A percentile compares a stretch with the other conserved stretches of the same genome.
These are phyloP conservation scores for Odontamblyopus rebecca DNA, from an alignment of 2,797 vertebrate genomes.

Conservation along the genomic window DNA sequence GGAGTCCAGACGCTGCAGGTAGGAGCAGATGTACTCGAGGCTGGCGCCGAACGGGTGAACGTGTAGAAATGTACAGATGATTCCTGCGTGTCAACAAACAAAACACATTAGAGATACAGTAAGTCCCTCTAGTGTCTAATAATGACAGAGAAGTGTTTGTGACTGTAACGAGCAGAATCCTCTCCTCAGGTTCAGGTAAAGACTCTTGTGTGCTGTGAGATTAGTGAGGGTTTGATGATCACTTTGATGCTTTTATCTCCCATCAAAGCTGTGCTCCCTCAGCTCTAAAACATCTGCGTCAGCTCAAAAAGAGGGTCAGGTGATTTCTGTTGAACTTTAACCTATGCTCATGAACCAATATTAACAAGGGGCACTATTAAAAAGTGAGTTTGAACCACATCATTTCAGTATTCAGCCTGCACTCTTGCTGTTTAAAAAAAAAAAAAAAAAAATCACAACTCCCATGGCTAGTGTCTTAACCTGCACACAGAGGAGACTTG, in stretches of 20 bases:
- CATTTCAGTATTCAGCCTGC: not conserved
- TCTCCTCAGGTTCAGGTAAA: not conserved
- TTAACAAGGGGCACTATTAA: not conserved
- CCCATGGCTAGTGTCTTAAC: no score
- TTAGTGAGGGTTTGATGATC: conserved; percentile 1
- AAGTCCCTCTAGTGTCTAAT: no score
- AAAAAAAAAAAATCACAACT: no score
- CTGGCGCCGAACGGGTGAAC: conserved; percentile 92
- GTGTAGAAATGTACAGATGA: conserved; percentile 92
- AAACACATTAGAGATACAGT: conserved; percentile 16
- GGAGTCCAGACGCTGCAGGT: conserved; percentile 90
- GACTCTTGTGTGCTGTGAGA: not conserved
- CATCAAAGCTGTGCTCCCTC: conserved; percentile 2
- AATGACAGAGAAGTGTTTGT: not conserved
- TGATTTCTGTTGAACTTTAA: not conserved
- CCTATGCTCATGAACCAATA: not conserved
- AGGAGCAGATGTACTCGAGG: conserved; percentile 95
- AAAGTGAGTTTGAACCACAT: not conserved
- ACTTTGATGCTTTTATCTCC: not conserved
- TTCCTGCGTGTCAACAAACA: conserved; percentile 78
- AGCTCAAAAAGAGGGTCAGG: not conserved
- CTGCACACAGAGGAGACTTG: no score
- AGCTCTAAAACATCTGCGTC: not conserved
- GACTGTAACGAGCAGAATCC: not conserved
- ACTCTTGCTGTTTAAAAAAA: not conserved